Percentiles rank a stretch among this genome's conserved stretches.
Conservation (phyloP, 1,140 invertebrate species). For the Hypsibius dujardini region DNA sequence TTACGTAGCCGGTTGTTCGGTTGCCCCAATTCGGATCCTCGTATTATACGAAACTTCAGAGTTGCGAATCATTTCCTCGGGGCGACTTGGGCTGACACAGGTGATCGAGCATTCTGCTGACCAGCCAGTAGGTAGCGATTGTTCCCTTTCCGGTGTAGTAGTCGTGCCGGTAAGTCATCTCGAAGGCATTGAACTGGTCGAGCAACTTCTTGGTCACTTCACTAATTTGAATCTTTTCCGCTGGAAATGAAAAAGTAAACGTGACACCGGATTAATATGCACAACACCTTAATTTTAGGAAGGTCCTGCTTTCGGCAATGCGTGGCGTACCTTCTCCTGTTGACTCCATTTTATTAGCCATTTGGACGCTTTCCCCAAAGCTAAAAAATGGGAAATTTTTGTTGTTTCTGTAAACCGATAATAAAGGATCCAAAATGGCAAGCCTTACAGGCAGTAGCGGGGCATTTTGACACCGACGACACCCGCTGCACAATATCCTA, state of each 20-base stretch:
- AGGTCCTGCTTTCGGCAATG: neutral
- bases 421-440: neutral
- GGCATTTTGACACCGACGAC: slow-evolving; percentile 15
- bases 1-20: too few relatives aligned
- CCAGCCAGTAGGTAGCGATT: slow-evolving; percentile 10
- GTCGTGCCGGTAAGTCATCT: neutral
- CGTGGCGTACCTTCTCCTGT: neutral
- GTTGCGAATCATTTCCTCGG: too few relatives aligned
- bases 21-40: too few relatives aligned
- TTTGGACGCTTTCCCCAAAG: slow-evolving; percentile 8
- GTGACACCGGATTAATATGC: neutral
- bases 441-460: slow-evolving; percentile 10
- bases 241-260: neutral
- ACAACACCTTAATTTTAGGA: neutral
- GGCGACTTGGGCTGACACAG: too few relatives aligned
- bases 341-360: slow-evolving; percentile 14
- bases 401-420: neutral
- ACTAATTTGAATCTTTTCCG: neutral
- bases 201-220: neutral
- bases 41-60: too few relatives aligned
- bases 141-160: neutral
- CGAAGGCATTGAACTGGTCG: neutral
- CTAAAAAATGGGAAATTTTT: neutral
- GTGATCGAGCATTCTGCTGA: too few relatives aligned
- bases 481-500: slow-evolving; percentile 3